Evolutionary conservation across 2,797 vertebrate genomes (phyloP).

Genomic region (Protosalanx chinensis): DNA sequence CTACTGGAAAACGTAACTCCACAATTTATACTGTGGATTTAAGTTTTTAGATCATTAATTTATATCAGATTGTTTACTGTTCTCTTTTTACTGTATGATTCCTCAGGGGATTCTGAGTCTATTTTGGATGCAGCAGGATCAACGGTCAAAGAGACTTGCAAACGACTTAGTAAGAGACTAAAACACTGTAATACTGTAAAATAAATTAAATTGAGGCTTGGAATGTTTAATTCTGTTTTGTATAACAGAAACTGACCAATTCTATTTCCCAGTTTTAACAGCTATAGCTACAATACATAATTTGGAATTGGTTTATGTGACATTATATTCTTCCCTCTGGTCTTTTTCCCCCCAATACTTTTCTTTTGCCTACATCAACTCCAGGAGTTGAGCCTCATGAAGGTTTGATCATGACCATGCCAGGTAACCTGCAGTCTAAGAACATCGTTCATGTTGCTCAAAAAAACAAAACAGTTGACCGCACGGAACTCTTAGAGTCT

Average conservation of each 20-base stretch:
- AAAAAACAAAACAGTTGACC: slow-evolving; percentile 20
- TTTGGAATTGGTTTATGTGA: too few species aligned
- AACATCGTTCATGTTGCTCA: slow-evolving; percentile 65
- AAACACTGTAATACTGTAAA: too few species aligned
- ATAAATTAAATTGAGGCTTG: too few species aligned
- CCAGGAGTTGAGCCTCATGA: slow-evolving; percentile 52
- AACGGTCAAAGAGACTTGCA: slow-evolving; percentile 58
- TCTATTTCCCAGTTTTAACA: too few species aligned
- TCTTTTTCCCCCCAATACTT: background rate
- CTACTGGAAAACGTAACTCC: too few species aligned
- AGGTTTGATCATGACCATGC: slow-evolving; percentile 64
- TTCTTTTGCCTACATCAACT: background rate
- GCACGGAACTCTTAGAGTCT: slow-evolving; percentile 29
- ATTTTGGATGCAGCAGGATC: slow-evolving; percentile 71
- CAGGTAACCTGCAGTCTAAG: slow-evolving; percentile 70
- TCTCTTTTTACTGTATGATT: background rate
- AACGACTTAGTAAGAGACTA: slow-evolving; percentile 52
- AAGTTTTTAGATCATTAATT: too few species aligned
- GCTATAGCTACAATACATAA: too few species aligned
- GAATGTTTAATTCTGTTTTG: too few species aligned
- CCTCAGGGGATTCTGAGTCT: slow-evolving; percentile 72
- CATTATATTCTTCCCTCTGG: too few species aligned
- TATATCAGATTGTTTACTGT: too few species aligned
- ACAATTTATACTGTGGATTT: too few species aligned
- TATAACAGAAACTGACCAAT: too few species aligned